Evolutionary conservation across 2,888 invertebrate species (phyloP), one percentile per base, ranked within the genome.

Genomic region (Masnerella sp.): DNA sequence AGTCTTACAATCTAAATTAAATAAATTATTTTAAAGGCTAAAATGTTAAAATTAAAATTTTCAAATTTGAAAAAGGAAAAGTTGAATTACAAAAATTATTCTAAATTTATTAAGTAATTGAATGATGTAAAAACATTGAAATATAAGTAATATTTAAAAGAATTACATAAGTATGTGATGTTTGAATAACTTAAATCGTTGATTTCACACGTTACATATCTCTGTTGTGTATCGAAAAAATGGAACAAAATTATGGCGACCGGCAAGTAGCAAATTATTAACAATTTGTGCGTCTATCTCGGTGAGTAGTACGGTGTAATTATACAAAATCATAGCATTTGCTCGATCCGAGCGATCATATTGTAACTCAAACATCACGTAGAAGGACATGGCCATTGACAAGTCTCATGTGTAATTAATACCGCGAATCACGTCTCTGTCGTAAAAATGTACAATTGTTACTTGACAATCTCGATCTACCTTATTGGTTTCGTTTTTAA

Each of bases 311-410:
- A 38, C 52, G 58, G 61, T 72, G 42, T 61, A 67, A 72, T 72
- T 67, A 72, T 56, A 67, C 30, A 40, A 61, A 61, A 67, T 72
- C 49, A 72, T 49, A 72, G 61, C 49, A 56, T 72, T 49, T 40
- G 45, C 52, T 62, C 54, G 38, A 38, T 36, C 25, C 30, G 30
- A 69, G 40, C 40, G 45, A 52, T 43, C 59, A 34, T 40, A 43
- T 30, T 51, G 47, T 59, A 61, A 61, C 54, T 67, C 54, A 61
- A 72, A 72, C 61, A 54, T 59, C 40, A 61, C 47, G 34, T 67
- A 52, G 65, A 72, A 72, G 72, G 72, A 49, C 73, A 30, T 56
- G 58, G 14, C n/a, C 56, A 64, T 61, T 68, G 62, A 56, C 34
- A 58, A 56, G 49, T 43, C 15, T 56, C 15, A 30, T 54, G 28